Base-by-base conservation (phyloP, 2,113 vertebrate genomes). In the Zosterops pallidus region DNA sequence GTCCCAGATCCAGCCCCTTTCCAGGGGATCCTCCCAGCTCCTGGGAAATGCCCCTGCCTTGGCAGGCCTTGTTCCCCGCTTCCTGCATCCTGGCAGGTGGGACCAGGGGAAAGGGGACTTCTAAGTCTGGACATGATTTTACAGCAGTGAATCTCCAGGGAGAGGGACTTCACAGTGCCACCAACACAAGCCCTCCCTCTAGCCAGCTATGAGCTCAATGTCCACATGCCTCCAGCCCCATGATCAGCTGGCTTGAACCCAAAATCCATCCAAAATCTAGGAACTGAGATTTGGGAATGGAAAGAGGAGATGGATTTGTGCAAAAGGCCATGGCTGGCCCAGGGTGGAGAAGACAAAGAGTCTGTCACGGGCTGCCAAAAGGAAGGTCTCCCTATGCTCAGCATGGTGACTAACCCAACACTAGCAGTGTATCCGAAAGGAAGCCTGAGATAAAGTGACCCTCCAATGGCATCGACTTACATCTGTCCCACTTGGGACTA, bases 21-120 rank as follows among this genome's bases (percentile, higher is more conserved):
- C 26, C 1, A 0, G 7, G 17, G 4, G 4, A 29, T 2, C 24
- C 4, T 8, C 22, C 57, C 29, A 49, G 15, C 16, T 88, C n/a
- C 56, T 47, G 65, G 39, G 28, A 85, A 70, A 33, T 47, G 29
- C 3, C 52, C 21, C 50, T 5, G 3, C 21, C 20, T 18, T 0
- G 1, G 20, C 20, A 86, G 80, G 39, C 3, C 1, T 42, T 50
- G 31, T 9, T 81, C 9, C 52, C 20, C 15, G 1, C 12, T 70
- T 57, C 23, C 64, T 74, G 35, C 68, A 44, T 39, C 21, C 69
- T 35, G 56, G 47, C 33, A 74, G 60, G 9, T 67, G 62, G 35
- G 57, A 90, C 23, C 77, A 80, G 24, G n/a, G 37, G 56, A 16
- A 47, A 75, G 13, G 26, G 4, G 26, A 31, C 21, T 21, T 17